Evolutionary conservation across 2,113 vertebrate species (phyloP).

Genomic region (Eulemur rufifrons): DNA sequence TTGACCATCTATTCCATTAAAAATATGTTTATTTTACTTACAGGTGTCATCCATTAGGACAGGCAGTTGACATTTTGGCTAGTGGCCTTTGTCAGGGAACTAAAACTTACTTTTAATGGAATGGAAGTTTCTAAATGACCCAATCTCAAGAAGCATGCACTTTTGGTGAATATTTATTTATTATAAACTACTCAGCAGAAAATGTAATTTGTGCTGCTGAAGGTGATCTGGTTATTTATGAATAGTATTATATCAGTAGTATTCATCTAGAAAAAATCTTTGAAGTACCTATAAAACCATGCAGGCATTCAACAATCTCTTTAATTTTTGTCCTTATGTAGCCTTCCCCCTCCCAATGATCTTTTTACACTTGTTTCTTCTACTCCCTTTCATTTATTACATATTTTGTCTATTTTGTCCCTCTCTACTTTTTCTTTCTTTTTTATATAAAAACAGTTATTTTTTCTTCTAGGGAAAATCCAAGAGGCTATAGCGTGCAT

Average conservation of each 20-base stretch:
- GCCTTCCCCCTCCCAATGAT: not conserved
- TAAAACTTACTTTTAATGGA: constrained; percentile 74
- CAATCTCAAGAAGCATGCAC: constrained; percentile 59
- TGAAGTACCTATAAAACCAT: constrained; percentile 4
- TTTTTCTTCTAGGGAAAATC: not conserved
- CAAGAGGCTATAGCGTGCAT: not conserved
- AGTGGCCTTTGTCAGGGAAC: constrained; percentile 73
- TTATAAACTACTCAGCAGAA: constrained; percentile 68
- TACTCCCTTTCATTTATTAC: not conserved
- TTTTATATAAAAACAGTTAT: not conserved
- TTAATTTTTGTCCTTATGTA: not conserved
- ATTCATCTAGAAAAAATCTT: constrained; percentile 48
- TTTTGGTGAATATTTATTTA: constrained; percentile 71
- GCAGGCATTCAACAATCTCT: not conserved
- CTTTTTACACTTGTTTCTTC: not conserved
- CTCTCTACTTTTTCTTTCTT: not conserved
- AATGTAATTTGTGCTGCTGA: constrained; percentile 56
- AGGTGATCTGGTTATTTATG: constrained; percentile 67
- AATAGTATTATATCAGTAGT: constrained; percentile 55
- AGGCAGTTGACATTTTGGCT: constrained; percentile 70
- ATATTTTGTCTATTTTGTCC: not conserved
- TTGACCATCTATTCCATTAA: constrained; percentile 74
- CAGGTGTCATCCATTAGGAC: constrained; percentile 71
- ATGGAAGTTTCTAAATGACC: constrained; percentile 73
- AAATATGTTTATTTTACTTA: constrained; percentile 80